Evolutionary conservation across 2,113 vertebrate genomes (phyloP).

Genomic region (Ia io): DNA sequence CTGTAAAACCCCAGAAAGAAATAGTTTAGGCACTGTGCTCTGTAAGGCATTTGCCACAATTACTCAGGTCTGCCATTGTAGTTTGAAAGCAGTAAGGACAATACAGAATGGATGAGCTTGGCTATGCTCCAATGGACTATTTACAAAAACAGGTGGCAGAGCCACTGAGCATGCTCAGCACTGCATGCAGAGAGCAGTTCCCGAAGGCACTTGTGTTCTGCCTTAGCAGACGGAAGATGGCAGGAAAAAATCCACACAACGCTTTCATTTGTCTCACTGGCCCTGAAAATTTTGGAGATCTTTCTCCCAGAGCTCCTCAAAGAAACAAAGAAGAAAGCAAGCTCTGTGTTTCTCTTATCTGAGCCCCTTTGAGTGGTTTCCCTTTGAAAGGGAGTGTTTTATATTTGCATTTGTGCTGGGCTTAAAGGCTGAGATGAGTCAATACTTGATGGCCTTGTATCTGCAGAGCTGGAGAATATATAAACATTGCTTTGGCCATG

Average conservation of each 20-base stretch:
- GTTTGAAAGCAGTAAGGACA: neutral
- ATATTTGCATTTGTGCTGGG: conserved; percentile 42
- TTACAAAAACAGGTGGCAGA: neutral
- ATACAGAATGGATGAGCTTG: rapidly evolving
- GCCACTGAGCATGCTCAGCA: neutral
- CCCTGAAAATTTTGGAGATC: neutral
- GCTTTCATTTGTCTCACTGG: neutral
- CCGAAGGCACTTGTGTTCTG: neutral
- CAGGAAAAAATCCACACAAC: neutral
- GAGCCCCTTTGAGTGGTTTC: neutral
- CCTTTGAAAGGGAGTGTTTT: neutral
- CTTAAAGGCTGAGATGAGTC: conserved; percentile 12
- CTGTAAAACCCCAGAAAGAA: neutral
- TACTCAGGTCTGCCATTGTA: neutral
- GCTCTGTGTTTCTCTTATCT: neutral
- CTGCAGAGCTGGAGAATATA: neutral
- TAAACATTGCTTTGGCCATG: conserved; percentile 49
- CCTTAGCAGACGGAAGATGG: neutral
- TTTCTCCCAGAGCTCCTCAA: neutral
- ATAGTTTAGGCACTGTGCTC: neutral
- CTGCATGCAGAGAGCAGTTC: neutral
- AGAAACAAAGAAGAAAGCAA: neutral
- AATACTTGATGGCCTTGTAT: neutral
- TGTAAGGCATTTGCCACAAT: neutral
- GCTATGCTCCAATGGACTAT: neutral